A percentile compares a stretch with the other conserved stretches of the same genome.
These are phyloP conservation scores for Stenodema calcarata DNA, from an alignment of 2,888 invertebrate genomes.

Conservation along the genomic window DNA sequence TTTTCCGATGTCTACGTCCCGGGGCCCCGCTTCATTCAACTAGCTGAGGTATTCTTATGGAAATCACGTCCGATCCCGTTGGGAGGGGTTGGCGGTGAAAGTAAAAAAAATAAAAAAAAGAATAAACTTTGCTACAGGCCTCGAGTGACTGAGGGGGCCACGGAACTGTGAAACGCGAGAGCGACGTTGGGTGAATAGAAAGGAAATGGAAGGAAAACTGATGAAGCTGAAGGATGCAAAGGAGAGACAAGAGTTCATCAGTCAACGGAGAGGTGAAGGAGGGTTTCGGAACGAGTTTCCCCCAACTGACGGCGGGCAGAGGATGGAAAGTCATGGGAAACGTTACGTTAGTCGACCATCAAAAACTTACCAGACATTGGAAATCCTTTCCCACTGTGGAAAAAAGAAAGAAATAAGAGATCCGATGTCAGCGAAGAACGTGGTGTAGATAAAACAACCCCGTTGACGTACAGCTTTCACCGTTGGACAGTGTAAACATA, in stretches of 20 bases:
- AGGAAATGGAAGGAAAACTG: conserved; percentile 2
- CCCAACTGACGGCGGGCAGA: background rate
- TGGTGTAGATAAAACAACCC: too few relatives aligned
- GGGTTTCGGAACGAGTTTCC: background rate
- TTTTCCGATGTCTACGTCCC: background rate
- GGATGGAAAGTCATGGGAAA: too few relatives aligned
- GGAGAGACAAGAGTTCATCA: background rate
- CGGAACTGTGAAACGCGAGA: background rate
- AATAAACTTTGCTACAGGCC: background rate
- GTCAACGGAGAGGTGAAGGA: background rate
- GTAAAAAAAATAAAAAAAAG: background rate
- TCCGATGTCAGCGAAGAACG: too few relatives aligned
- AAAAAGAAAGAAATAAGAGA: too few relatives aligned
- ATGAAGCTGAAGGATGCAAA: background rate
- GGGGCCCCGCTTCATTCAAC: background rate
- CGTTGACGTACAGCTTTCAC: too few relatives aligned
- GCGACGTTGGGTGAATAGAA: background rate
- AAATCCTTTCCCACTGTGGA: too few relatives aligned
- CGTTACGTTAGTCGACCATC: too few relatives aligned
- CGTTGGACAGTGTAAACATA: too few relatives aligned
- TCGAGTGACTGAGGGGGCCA: background rate
- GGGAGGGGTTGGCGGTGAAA: background rate
- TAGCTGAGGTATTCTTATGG: background rate
- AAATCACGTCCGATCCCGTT: background rate
- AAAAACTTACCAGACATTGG: too few relatives aligned